Conservation (phyloP, 2,888 invertebrate genomes). For the Callimorpha dominula region DNA sequence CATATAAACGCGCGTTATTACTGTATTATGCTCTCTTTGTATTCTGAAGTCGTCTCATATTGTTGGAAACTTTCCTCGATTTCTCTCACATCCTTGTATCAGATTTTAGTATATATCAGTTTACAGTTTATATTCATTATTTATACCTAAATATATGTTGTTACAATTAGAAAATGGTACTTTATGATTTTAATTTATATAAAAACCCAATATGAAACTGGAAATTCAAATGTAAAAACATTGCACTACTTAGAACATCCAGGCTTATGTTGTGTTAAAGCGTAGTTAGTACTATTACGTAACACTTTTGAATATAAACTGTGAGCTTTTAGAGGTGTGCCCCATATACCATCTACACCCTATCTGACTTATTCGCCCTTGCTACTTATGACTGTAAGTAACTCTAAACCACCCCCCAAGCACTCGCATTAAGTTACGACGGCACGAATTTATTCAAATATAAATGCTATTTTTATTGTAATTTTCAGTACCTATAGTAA, state of each 20-base stretch:
- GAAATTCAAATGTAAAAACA: not conserved
- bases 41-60: constrained; percentile 34
- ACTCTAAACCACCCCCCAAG: constrained; percentile 29
- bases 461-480: not conserved
- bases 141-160: too few species aligned
- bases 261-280: constrained; percentile 16
- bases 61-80: constrained; percentile 42
- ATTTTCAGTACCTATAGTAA: not conserved
- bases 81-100: constrained; percentile 43
- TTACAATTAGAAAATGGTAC: too few species aligned
- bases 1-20: constrained; percentile 34
- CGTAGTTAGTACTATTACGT: constrained; percentile 41
- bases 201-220: not conserved
- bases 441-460: not conserved
- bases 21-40: constrained; percentile 36
- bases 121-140: too few species aligned
- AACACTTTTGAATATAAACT: constrained; percentile 43
- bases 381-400: constrained; percentile 35
- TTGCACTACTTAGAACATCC: constrained; percentile 9
- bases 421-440: constrained; percentile 18
- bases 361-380: constrained; percentile 47
- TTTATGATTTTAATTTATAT: constrained; percentile 9
- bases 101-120: not conserved
- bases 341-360: constrained; percentile 42
- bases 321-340: constrained; percentile 36